These are phyloP conservation scores for Bettongia penicillata DNA, from an alignment of 2,113 vertebrate species.

Conservation along the genomic window DNA sequence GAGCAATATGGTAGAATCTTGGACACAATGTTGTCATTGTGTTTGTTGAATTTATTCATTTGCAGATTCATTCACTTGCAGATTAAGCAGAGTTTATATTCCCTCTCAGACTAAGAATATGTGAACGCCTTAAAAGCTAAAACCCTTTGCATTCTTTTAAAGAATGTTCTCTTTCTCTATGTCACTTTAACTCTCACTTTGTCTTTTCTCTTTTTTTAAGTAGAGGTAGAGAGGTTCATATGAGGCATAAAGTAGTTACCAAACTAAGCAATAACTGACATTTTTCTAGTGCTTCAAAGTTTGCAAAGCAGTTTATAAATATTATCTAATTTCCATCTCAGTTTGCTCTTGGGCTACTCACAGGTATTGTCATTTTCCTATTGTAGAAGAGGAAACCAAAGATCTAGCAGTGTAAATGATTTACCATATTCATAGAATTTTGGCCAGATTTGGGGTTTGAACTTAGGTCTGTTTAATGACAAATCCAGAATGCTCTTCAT, in stretches of 20 bases:
- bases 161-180: not conserved
- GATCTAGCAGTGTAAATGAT: not conserved
- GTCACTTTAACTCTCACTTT: not conserved
- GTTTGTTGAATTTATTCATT: conserved; percentile 67
- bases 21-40: conserved; percentile 73
- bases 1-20: conserved; percentile 68
- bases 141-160: conserved; percentile 58
- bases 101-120: conserved; percentile 65
- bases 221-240: not conserved
- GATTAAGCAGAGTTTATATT: conserved; percentile 62
- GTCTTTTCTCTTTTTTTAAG: not conserved
- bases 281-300: not conserved
- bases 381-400: not conserved
- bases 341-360: not conserved
- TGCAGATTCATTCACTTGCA: conserved; percentile 74
- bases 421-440: not conserved
- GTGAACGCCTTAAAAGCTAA: conserved; percentile 61
- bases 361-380: not conserved
- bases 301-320: not conserved
- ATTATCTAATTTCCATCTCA: not conserved
- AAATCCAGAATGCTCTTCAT: not conserved
- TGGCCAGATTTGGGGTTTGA: not conserved
- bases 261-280: not conserved
- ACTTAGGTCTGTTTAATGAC: not conserved
- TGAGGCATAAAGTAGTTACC: not conserved